Conservation (phyloP, 2,888 invertebrate species). For the Spodoptera picta region DNA sequence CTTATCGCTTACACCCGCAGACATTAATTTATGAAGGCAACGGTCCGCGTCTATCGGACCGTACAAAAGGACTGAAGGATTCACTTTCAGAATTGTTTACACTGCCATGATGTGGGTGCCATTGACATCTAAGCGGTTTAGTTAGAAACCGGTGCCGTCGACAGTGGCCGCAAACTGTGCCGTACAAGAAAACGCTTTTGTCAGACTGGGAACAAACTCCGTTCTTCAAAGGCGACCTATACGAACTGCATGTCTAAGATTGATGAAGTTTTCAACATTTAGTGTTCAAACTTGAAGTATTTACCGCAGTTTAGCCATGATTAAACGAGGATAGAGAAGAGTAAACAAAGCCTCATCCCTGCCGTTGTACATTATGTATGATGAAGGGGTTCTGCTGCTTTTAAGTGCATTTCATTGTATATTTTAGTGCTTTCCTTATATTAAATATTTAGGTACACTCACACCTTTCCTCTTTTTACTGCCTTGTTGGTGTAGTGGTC, state of each 20-base stretch:
- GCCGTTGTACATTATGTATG: conserved; percentile 9
- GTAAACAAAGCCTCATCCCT: conserved; percentile 2
- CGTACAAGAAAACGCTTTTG: conserved; percentile 60
- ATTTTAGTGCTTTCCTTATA: conserved; percentile 10
- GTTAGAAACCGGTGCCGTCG: conserved; percentile 55
- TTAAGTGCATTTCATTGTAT: conserved; percentile 19
- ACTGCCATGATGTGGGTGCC: conserved; percentile 54
- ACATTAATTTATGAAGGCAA: conserved; percentile 58
- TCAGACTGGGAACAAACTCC: conserved; percentile 22
- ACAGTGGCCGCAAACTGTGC: conserved; percentile 51
- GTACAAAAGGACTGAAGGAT: conserved; percentile 54
- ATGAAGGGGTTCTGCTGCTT: neutral
- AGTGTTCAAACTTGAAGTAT: conserved; percentile 20
- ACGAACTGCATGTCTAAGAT: conserved; percentile 45
- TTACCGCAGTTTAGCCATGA: conserved; percentile 18
- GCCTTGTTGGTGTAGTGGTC: too few species aligned
- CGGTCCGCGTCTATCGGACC: conserved; percentile 48
- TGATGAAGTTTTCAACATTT: conserved; percentile 36
- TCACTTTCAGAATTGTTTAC: conserved; percentile 64
- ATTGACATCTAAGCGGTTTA: conserved; percentile 61
- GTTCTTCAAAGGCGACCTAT: conserved; percentile 26
- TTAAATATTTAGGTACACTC: conserved; percentile 5
- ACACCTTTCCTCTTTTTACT: neutral
- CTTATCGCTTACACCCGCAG: conserved; percentile 19
- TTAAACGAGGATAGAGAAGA: neutral